Base-by-base conservation (phyloP, 2,888 invertebrate species). In the Frankliniella intonsa region DNA sequence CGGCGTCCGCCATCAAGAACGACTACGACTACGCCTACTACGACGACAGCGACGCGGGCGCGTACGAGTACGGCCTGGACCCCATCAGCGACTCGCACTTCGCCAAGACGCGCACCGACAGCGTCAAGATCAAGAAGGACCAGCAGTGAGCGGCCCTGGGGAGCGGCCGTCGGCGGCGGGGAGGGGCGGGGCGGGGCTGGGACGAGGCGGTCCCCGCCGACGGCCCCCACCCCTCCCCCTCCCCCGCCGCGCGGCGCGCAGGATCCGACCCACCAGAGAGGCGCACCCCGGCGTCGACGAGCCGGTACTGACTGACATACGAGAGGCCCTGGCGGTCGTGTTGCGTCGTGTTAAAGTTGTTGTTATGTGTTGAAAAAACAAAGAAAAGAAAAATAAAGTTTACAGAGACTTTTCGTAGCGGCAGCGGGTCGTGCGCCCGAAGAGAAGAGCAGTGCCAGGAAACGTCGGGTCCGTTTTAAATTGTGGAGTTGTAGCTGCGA, bases 21-120 rank as follows among this genome's bases (percentile, higher is more conserved):
- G 92, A 92, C 84, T 95, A 95, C 86, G 95, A 95, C 87, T 95
- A 95, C 86, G 95, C 95, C 8, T 95, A 95, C 86, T 95, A 95
- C 86, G 95, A 95, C 87, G 91, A 92, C 82, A 91, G 91, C 81
- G 89, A 87, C 38, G 86, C 87, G 3, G 83, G 87, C 0, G 89
- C 89, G 83, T 89, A 89, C 85, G 89, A 89, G 69, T 76, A 76
- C 81, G 88, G 86, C n/a, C 84, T 88, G n/a, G 89, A 89, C 49
- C 82, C 84, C 12, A 82, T 85, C 8, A 84, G 83, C 38, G 86
- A 86, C 69, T 76, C 69, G 69, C 69, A 76, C 69, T 76, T 76
- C 69, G 69, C 69, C 69, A 76, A 76, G 69, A 76, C 69, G 22
- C 69, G 69, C 69, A 76, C 69, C 11, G 69, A 76, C 69, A 76